Base-by-base conservation (phyloP, 2,113 vertebrate genomes). In the Eulacestoma nigropectus region DNA sequence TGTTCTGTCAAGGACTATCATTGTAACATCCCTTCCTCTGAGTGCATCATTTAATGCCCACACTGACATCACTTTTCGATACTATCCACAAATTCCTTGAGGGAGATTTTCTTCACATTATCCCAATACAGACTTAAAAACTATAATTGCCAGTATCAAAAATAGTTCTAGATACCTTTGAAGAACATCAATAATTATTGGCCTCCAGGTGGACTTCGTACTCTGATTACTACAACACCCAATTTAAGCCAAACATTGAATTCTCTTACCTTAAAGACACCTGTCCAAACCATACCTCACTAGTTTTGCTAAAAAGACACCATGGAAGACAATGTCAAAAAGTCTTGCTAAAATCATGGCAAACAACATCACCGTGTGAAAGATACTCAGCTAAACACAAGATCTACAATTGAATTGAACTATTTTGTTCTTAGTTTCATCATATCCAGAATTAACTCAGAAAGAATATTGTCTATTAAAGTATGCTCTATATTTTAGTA, bases 1-100 rank as follows among this genome's bases (percentile, higher is more conserved):
- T 55, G 9, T 33, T 73, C 49, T 64, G 11, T 39, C 39, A 73
- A 3, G 2, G 27, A 33, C 18, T 39, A 33, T 16, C 1, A 0
- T 33, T 46, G 22, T 18, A 33, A 9, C 18, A 55, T 46, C 8
- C 6, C 4, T 17, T 73, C 22, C 33, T 73, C 22, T 15, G 33
- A 63, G 33, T 14, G 11, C 18, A 55, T 7, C 2, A 23, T 37
- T 63, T 63, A 46, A 29, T 39, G 49, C 11, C 41, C 41, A 63
- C 27, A 13, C 33, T 17, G 17, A 46, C 9, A 55, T 20, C 9
- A 64, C 3, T 33, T 64, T 47, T 47, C 7, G 3, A 33, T 39
- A 33, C 15, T 55, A 33, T 47, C 11, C n/a, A 55, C 41, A 47
- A n/a, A 74, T 39, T 56, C 11, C 23, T 56, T n/a, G 41, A 47